Evolutionary conservation across 2,113 vertebrate genomes (phyloP), one percentile per base, ranked within the genome.

Genomic region (Columba janthina): DNA sequence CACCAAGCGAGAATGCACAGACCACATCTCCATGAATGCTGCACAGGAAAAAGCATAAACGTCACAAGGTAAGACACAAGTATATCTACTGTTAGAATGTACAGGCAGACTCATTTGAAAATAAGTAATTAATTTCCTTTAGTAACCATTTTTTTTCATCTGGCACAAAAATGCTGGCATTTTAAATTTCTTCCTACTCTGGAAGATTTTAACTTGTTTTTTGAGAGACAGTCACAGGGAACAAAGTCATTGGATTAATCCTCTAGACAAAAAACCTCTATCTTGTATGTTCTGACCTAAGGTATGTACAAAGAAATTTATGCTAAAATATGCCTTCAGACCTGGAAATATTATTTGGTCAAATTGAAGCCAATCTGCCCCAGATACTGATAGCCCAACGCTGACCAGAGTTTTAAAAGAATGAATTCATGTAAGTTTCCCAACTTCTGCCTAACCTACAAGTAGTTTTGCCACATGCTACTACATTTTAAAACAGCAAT

Each of bases 61-160:
- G 48, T 90, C 44, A 85, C 20, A 56, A 65, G 28, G 11, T 26
- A 64, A 87, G 81, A 53, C 65, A 86, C 38, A 88, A 57, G 22
- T 66, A 74, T 62, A 46, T 50, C 78, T 75, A 60, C 77, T 78
- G 84, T 84, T 92, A 90, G 86, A 96, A 97, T 78, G 89, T 85
- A 95, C 86, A 93, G 28, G 84, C 69, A 95, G 93, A 90, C 91
- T 92, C 93, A 51, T 75, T 72, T 86, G 90, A 88, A 93, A 92
- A 38, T 11, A 91, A 83, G 13, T 25, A 1, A 73, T n/a, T 87
- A 0, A 58, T 46, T 66, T 65, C 74, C 18, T 44, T 34, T 77
- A 38, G 21, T 51, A 18, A 48, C 28, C 40, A 4, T 19, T 61
- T 61, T 51, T 70, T 88, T 70, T 51, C 6, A 64, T 58, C 46